These are phyloP conservation scores for Ctenopoma kingsleyae DNA, from an alignment of 2,797 vertebrate genomes.

Conservation along the genomic window DNA sequence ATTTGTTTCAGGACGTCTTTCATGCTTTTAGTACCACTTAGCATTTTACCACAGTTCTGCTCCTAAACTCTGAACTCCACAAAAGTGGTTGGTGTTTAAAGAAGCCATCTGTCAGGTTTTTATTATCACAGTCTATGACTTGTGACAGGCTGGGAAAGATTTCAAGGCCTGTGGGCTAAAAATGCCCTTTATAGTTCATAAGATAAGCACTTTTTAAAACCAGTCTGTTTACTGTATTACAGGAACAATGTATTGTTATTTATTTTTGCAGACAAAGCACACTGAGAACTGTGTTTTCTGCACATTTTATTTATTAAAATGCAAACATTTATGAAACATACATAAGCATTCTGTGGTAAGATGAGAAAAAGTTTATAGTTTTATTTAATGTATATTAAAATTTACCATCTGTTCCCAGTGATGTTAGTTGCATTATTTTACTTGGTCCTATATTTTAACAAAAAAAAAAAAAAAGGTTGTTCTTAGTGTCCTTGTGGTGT, in stretches of 20 bases:
- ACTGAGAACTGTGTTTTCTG: no score
- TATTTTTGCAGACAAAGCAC: constrained; percentile 4
- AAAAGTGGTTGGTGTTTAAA: constrained; percentile 36
- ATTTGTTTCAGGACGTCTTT: constrained; percentile 36
- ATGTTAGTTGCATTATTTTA: constrained; percentile 16
- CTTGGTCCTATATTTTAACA: constrained; percentile 5
- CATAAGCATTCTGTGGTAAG: constrained; percentile 38
- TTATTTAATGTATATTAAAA: constrained; percentile 4
- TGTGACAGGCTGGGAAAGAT: constrained; percentile 28
- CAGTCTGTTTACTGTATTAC: background rate
- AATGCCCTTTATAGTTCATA: constrained; percentile 32
- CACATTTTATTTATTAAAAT: background rate
- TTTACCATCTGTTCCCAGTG: background rate
- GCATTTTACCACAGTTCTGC: constrained; percentile 52
- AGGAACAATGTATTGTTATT: background rate
- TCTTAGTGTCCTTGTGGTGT: constrained; percentile 52
- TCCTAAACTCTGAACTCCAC: constrained; percentile 32
- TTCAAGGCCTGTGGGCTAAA: constrained; percentile 22
- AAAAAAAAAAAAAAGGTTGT: background rate
- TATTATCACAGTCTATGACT: constrained; percentile 15
- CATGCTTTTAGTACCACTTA: constrained; percentile 24
- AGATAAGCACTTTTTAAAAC: constrained; percentile 18
- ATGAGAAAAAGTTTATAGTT: constrained; percentile 20
- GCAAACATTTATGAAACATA: background rate
- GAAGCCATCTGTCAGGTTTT: constrained; percentile 48